Evolutionary conservation across 1,140 invertebrate genomes (phyloP).

Genomic region (Aporrectodea caliginosa): DNA sequence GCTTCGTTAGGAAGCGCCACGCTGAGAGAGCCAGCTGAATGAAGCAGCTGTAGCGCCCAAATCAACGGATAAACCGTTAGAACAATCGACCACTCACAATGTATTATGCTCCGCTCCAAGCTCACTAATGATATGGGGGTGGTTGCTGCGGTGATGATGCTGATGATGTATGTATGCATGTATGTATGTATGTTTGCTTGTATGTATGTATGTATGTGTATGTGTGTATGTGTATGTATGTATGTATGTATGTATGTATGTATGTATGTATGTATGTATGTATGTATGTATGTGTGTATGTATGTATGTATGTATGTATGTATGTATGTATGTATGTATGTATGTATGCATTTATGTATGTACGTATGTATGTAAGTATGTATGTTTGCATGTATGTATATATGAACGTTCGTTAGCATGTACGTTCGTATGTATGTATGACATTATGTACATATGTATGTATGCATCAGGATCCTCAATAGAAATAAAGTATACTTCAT

Average conservation of each 20-base stretch:
- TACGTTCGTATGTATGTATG: too few relatives aligned
- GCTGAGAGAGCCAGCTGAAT: background rate
- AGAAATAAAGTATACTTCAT: too few relatives aligned
- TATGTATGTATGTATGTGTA: background rate
- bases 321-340: background rate
- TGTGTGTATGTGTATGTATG: background rate
- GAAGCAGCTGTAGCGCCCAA: background rate
- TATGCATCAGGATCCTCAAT: too few relatives aligned
- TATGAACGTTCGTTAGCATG: background rate
- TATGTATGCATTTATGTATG: too few relatives aligned
- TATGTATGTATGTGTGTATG: constrained; percentile 4
- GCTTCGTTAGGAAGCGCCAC: background rate
- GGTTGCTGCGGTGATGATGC: background rate
- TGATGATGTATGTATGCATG: too few relatives aligned
- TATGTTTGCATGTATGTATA: too few relatives aligned
- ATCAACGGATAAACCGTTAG: background rate
- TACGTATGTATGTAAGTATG: too few relatives aligned
- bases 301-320: constrained; percentile 6
- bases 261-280: background rate
- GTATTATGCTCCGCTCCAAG: too few relatives aligned
- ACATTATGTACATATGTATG: too few relatives aligned
- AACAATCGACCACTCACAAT: too few relatives aligned
- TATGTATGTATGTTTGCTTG: too few relatives aligned
- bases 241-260: background rate
- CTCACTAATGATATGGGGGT: too few relatives aligned